Evolutionary conservation across 2,113 vertebrate species (phyloP), one percentile per base, ranked within the genome.

Genomic region (Corvus hawaiiensis): DNA sequence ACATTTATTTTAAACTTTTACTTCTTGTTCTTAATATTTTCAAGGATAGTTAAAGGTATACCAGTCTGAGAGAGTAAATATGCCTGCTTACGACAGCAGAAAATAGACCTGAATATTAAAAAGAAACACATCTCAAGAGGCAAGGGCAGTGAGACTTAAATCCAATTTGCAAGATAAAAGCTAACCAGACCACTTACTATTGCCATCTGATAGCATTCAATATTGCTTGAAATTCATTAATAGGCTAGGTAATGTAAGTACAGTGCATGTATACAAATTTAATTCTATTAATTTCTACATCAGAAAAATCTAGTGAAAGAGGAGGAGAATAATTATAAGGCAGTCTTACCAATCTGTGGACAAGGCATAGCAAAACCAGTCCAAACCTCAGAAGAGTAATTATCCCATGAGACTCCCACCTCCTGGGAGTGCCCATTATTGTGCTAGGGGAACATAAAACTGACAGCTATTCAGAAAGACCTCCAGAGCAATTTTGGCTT

Each of bases 251-350:
- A 91, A 91, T 3, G 8, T 78, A 94, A 94, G 77, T 61, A 89
- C 83, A 72, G 69, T 85, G 89, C 81, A 61, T 84, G 94, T 97
- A 93, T 72, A 96, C 91, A 96, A 90, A 96, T 96, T 93, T 92
- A 94, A 89, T 94, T 94, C 93, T 84, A 95, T 96, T 96, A 97
- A 93, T 96, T 93, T 97, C 87, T 94, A 55, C 81, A 91, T 85
- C 85, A 93, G 84, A 75, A 95, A 95, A 64, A 93, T 54, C 41
- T 39, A 35, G 54, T 66, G 81, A 87, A 95, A 89, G 89, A 69
- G 75, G 64, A 93, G 68, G 74, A 89, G 77, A 92, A 48, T 91
- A 94, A 98, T 84, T 79, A 87, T 27, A 77, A 92, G 73, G 78
- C 88, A 96, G 71, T 62, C 80, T 84, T 46, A 93, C 61, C 33